A percentile compares a stretch with the other conserved stretches of the same genome.
Evolutionary conservation across 2,113 vertebrate genomes (phyloP).

Genomic region (Brienomyrus brachyistius): DNA sequence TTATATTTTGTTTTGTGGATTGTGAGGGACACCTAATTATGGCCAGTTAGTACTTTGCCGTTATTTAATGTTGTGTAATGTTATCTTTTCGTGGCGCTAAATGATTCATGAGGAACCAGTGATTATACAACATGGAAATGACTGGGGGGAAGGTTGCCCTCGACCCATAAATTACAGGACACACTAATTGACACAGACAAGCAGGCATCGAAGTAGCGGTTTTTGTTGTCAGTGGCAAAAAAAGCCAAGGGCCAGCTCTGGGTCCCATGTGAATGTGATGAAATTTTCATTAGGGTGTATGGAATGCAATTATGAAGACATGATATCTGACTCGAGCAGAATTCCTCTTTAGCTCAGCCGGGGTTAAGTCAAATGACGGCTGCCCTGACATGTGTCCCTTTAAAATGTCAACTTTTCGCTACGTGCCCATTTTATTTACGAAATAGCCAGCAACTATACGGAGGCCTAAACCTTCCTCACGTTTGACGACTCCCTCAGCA

Average conservation of each 20-base stretch:
- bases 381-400: background rate
- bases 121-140: background rate
- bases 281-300: background rate
- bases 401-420: background rate
- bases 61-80: background rate
- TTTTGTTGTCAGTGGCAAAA: background rate
- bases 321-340: background rate
- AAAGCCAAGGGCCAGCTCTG: background rate
- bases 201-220: background rate
- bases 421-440: background rate
- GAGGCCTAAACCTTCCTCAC: background rate
- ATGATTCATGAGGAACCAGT: background rate
- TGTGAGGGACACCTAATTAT: background rate
- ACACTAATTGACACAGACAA: background rate
- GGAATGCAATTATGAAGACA: background rate
- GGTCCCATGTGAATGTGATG: background rate
- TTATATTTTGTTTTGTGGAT: background rate
- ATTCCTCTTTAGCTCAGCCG: background rate
- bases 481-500: background rate
- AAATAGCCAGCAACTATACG: background rate
- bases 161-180: background rate
- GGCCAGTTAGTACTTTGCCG: background rate
- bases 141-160: background rate
- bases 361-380: background rate
- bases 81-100: background rate